Evolutionary conservation across 2,113 vertebrate genomes (phyloP).

Genomic region (Limanda limanda): DNA sequence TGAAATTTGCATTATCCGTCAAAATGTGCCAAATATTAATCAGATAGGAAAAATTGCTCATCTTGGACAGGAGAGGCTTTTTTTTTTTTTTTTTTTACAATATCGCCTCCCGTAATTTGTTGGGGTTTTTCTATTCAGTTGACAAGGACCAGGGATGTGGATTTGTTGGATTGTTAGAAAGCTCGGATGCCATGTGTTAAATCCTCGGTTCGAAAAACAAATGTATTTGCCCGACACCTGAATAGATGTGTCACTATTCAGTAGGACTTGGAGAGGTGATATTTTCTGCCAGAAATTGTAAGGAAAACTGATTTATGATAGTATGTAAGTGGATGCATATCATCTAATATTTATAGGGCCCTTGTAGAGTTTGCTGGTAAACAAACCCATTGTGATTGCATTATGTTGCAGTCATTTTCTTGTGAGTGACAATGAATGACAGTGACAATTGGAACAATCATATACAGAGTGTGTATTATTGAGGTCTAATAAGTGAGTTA

Average conservation of each 20-base stretch:
- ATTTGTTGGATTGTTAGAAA: background rate
- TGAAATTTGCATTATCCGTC: constrained; percentile 25
- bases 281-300: background rate
- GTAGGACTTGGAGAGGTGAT: constrained; percentile 29
- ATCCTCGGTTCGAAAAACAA: constrained; percentile 6
- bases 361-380: constrained; percentile 1
- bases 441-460: background rate
- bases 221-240: constrained; percentile 9
- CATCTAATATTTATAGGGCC: background rate
- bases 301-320: background rate
- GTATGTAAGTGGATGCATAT: background rate
- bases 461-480: background rate
- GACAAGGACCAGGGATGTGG: background rate
- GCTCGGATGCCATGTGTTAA: background rate
- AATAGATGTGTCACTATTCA: constrained; percentile 22
- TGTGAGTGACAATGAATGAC: background rate
- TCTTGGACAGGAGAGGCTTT: background rate
- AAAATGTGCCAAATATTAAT: constrained; percentile 19
- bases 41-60: background rate
- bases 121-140: background rate
- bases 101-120: background rate
- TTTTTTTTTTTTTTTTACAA: background rate
- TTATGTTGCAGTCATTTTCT: background rate
- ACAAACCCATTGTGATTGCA: background rate
- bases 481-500: background rate